These are phyloP conservation scores for Tachina lurida DNA, from an alignment of 2,888 invertebrate species.

Conservation along the genomic window DNA sequence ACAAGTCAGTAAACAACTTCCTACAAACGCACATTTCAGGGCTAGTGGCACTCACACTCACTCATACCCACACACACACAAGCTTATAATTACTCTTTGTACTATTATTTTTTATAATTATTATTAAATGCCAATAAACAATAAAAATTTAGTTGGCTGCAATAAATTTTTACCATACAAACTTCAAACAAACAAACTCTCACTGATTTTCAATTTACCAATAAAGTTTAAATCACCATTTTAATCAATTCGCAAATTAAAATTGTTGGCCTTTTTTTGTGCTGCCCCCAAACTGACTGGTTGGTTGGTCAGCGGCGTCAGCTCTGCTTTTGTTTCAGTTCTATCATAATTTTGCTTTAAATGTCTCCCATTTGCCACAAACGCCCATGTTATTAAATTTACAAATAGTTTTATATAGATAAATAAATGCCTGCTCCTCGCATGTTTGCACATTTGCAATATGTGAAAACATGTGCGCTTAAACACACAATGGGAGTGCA, in stretches of 20 bases:
- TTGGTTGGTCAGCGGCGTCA: conserved; percentile 35
- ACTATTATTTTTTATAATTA: conserved; percentile 41
- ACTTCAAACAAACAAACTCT: conserved; percentile 38
- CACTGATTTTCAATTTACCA: conserved; percentile 80
- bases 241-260: conserved; percentile 80
- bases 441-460: conserved; percentile 41
- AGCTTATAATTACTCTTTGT: background rate
- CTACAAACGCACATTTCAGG: background rate
- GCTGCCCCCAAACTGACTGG: background rate
- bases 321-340: background rate
- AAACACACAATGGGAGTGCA: background rate
- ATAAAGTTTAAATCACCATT: conserved; percentile 82
- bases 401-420: conserved; percentile 19
- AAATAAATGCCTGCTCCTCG: background rate
- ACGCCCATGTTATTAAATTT: conserved; percentile 29
- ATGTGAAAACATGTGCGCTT: background rate
- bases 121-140: conserved; percentile 68
- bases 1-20: conserved; percentile 1
- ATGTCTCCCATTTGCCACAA: conserved; percentile 29
- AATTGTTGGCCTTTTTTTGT: conserved; percentile 62
- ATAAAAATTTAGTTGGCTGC: conserved; percentile 65
- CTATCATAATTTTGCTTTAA: background rate
- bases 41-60: background rate
- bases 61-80: background rate
- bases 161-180: conserved; percentile 39